A percentile compares a stretch with the other conserved stretches of the same genome.
phyloP scores from a whole-genome alignment of 2,888 invertebrate species.

The Athetis lepigone region DNA sequence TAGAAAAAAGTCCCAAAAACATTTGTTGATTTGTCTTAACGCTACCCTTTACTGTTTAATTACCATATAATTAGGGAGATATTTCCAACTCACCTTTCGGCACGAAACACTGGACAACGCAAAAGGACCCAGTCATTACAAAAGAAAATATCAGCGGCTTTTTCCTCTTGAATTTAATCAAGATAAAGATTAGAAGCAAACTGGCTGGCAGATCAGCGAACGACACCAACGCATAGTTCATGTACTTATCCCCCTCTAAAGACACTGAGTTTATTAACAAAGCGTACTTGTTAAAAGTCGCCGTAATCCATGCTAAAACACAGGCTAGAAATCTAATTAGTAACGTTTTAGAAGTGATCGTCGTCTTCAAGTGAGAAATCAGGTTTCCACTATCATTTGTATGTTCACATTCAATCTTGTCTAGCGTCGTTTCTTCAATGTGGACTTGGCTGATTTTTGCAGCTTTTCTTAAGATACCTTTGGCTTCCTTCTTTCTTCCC shows the following conservation, averaged over 20 bases:
- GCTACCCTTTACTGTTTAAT: background rate
- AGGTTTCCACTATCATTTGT: slow-evolving; percentile 19
- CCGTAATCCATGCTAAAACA: slow-evolving; percentile 73
- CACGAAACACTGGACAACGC: slow-evolving; percentile 59
- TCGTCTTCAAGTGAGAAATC: slow-evolving; percentile 36
- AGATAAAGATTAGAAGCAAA: slow-evolving; percentile 84
- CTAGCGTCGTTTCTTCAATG: slow-evolving; percentile 67
- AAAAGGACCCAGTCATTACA: slow-evolving; percentile 57
- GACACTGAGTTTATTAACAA: slow-evolving; percentile 93
- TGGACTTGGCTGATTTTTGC: slow-evolving; percentile 81
- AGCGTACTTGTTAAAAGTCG: slow-evolving; percentile 90
- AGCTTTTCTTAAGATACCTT: slow-evolving; percentile 90
- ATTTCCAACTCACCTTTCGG: slow-evolving; percentile 52
- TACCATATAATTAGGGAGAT: too few species aligned
- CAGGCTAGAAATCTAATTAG: slow-evolving; percentile 72
- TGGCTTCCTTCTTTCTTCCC: slow-evolving; percentile 92
- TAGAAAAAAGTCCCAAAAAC: background rate
- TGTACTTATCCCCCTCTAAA: slow-evolving; percentile 93
- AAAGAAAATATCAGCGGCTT: slow-evolving; percentile 72
- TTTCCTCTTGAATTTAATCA: slow-evolving; percentile 88
- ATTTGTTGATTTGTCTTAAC: background rate
- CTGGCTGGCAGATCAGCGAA: slow-evolving; percentile 91
- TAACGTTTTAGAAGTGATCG: slow-evolving; percentile 67
- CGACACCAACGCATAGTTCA: slow-evolving; percentile 92
- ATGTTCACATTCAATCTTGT: slow-evolving; percentile 66